Conservation (phyloP, 2,113 vertebrate species). For the Balaeniceps rex region DNA sequence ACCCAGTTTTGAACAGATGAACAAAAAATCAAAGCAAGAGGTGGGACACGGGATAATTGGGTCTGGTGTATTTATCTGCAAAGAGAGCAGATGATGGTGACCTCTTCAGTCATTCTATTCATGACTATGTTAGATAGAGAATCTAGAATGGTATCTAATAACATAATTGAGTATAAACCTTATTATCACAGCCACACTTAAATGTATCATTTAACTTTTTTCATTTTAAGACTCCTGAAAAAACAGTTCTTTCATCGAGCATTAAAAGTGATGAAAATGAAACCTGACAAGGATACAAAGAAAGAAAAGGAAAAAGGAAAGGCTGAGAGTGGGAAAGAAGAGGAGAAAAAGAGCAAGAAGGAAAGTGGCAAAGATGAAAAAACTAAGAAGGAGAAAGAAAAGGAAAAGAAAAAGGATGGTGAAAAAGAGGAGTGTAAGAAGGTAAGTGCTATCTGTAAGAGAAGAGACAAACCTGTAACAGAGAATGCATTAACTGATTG, state of each 20-base stretch:
- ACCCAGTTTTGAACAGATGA: neutral
- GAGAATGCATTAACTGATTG: too few species aligned
- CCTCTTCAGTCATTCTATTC: neutral
- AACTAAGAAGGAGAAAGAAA: constrained; percentile 78
- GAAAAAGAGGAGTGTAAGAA: constrained; percentile 91
- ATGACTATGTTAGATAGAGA: neutral
- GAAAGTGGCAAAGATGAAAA: constrained; percentile 79
- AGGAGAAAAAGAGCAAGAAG: constrained; percentile 88
- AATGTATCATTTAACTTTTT: neutral
- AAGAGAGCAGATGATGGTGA: neutral
- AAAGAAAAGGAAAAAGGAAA: constrained; percentile 86
- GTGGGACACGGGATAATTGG: neutral
- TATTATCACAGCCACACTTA: neutral
- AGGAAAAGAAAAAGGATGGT: constrained; percentile 86
- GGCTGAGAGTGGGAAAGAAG: constrained; percentile 84
- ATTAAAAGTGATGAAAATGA: constrained; percentile 98
- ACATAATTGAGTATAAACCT: neutral
- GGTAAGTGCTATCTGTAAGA: constrained; percentile 43
- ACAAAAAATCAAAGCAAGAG: neutral
- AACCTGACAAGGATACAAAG: constrained; percentile 90
- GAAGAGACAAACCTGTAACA: neutral
- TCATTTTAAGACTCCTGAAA: constrained; percentile 86
- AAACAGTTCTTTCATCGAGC: constrained; percentile 98
- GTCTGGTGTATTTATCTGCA: neutral
- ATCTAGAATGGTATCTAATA: neutral